phyloP scores from a whole-genome alignment of 2,888 invertebrate genomes.

The Portevinia maculata region DNA sequence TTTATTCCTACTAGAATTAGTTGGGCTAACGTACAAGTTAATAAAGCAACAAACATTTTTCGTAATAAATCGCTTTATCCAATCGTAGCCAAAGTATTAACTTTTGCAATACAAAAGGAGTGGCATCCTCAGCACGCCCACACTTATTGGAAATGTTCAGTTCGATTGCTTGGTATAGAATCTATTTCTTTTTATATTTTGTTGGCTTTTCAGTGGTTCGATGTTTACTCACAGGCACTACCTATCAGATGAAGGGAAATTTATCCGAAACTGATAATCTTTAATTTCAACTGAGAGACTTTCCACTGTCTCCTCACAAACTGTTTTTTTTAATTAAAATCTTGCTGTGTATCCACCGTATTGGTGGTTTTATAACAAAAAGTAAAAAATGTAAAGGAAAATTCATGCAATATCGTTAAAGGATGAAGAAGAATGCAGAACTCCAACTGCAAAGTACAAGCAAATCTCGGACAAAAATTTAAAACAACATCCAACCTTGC shows the following conservation, averaged over 20 bases:
- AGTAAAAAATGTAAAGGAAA: conserved; percentile 27
- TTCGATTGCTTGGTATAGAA: too few species aligned
- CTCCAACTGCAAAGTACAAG: not conserved
- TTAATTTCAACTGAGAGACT: conserved; percentile 14
- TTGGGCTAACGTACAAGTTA: too few species aligned
- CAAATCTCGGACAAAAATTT: conserved; percentile 23
- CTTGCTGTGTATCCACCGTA: conserved; percentile 1
- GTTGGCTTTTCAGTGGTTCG: conserved; percentile 8
- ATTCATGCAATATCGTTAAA: conserved; percentile 31
- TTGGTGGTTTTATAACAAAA: not conserved
- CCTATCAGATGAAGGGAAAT: conserved; percentile 34
- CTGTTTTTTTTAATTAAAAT: conserved; percentile 47
- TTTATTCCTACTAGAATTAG: too few species aligned
- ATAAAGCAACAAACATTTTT: too few species aligned
- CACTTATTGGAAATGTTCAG: too few species aligned
- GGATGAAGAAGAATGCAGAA: not conserved
- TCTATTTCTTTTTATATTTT: too few species aligned
- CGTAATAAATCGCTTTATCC: too few species aligned
- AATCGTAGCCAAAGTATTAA: too few species aligned
- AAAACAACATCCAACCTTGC: conserved; percentile 22
- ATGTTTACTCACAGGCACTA: not conserved
- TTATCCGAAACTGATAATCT: conserved; percentile 46
- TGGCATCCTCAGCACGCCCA: too few species aligned
- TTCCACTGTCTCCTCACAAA: too few species aligned
- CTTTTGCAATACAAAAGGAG: too few species aligned